Percentiles rank a stretch among this genome's conserved stretches.
phyloP scores from a whole-genome alignment of 2,797 vertebrate species.

The Helarctos malayanus region DNA sequence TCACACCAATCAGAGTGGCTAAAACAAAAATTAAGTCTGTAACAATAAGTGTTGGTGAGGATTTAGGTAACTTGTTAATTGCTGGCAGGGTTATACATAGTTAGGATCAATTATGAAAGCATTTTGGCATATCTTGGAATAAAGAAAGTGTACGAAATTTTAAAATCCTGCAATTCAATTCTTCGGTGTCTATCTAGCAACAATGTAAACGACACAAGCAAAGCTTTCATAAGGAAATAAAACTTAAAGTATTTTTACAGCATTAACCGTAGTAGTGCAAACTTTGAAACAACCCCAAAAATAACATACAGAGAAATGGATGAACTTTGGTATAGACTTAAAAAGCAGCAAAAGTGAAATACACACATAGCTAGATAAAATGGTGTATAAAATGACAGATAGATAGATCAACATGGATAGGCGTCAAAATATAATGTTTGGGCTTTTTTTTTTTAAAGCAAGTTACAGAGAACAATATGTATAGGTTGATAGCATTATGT shows the following conservation, averaged over 20 bases:
- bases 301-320: not conserved
- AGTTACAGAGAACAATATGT: not conserved
- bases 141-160: not conserved
- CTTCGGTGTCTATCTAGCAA: not conserved
- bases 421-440: not conserved
- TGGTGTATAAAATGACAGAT: not conserved
- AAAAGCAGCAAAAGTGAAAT: conserved; percentile 16
- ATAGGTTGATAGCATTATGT: not conserved
- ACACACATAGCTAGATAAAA: not conserved
- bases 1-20: not conserved
- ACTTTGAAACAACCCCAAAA: not conserved
- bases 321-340: not conserved
- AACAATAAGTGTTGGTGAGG: not conserved
- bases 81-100: not conserved
- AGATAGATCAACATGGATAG: not conserved
- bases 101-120: not conserved
- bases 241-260: conserved; percentile 8
- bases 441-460: not conserved
- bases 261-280: not conserved
- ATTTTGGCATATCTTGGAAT: not conserved
- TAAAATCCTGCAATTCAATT: not conserved
- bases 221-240: not conserved
- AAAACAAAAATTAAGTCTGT: not conserved
- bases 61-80: not conserved
- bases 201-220: not conserved